These are phyloP conservation scores for Emys orbicularis DNA, from an alignment of 2,797 vertebrate species.

Conservation along the genomic window DNA sequence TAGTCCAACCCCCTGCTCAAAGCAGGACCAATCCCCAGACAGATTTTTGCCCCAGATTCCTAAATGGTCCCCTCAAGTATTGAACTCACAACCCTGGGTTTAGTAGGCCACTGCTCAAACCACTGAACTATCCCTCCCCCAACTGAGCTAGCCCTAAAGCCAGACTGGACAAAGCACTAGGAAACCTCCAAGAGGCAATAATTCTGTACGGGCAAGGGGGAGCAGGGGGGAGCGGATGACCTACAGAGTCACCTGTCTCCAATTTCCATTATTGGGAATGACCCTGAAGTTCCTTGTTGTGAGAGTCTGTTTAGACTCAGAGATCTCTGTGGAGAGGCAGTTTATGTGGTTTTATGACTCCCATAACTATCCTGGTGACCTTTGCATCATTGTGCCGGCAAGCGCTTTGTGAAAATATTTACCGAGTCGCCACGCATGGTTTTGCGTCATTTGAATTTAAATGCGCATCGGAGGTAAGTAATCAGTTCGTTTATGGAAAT, in stretches of 20 bases:
- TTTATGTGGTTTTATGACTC: background rate
- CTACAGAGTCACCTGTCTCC: background rate
- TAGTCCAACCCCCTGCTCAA: too few species aligned
- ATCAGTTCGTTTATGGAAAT: background rate
- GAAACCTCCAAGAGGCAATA: background rate
- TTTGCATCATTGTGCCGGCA: background rate
- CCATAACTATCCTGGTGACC: background rate
- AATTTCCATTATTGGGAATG: background rate
- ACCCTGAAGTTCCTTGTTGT: rapidly evolving
- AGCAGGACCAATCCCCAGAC: too few species aligned
- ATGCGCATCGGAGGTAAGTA: rapidly evolving
- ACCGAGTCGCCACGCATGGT: rapidly evolving
- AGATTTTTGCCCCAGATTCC: too few species aligned
- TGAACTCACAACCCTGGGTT: too few species aligned
- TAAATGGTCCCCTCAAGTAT: too few species aligned
- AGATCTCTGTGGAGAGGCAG: rapidly evolving
- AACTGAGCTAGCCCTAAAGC: background rate
- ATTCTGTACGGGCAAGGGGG: background rate
- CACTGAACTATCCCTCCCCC: too few species aligned
- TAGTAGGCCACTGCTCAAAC: too few species aligned
- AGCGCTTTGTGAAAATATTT: background rate
- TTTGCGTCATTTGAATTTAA: background rate
- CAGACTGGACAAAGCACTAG: background rate
- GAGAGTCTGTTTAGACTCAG: rapidly evolving
- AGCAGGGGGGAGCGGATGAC: background rate